Conservation (phyloP, 1,140 invertebrate species). For the Contarinia nasturtii region DNA sequence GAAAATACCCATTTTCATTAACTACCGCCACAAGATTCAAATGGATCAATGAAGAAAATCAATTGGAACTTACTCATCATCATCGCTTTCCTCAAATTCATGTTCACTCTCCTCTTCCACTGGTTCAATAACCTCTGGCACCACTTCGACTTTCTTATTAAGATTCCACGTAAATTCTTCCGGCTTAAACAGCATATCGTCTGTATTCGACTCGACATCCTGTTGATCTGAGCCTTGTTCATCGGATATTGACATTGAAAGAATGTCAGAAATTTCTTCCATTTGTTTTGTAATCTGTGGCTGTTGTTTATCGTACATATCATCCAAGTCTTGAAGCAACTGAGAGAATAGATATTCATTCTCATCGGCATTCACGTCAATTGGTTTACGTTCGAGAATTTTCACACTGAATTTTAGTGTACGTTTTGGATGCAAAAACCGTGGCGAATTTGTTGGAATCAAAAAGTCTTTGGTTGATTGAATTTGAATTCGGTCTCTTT, state of each 20-base stretch:
- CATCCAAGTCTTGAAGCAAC: constrained; percentile 2
- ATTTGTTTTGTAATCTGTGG: not conserved
- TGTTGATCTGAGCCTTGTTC: constrained; percentile 7
- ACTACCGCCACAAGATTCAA: no score
- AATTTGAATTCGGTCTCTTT: no score
- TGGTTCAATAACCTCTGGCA: constrained; percentile 4
- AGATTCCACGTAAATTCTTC: constrained; percentile 2
- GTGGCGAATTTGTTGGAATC: constrained; percentile 10
- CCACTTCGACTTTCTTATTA: constrained; percentile 4
- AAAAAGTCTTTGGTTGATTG: not conserved
- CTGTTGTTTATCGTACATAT: not conserved
- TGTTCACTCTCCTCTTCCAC: constrained; percentile 5
- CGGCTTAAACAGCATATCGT: not conserved
- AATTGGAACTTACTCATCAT: not conserved
- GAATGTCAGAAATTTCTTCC: constrained; percentile 1
- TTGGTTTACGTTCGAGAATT: not conserved
- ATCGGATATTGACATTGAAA: constrained; percentile 1
- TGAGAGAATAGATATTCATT: constrained; percentile 2
- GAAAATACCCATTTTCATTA: no score
- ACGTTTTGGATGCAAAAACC: constrained; percentile 14
- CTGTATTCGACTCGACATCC: not conserved
- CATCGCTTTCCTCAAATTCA: constrained; percentile 2
- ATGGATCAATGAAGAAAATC: not conserved
- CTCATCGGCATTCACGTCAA: not conserved
- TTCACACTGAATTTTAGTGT: not conserved